Evolutionary conservation across 2,113 vertebrate genomes (phyloP).

Genomic region (Colossoma macropomum): DNA sequence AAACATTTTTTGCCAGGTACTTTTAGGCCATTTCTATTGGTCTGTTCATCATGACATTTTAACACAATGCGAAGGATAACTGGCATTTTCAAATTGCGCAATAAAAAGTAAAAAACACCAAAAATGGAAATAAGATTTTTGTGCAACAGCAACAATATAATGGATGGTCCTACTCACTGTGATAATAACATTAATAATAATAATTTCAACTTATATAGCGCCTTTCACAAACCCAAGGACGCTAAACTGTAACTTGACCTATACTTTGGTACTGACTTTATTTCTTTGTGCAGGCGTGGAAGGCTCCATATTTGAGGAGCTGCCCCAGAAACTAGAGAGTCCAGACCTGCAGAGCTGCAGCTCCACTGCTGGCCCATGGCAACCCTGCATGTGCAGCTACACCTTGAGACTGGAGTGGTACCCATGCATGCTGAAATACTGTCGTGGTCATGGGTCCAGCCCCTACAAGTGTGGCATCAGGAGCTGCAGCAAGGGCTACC

Average conservation of each 20-base stretch:
- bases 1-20: too few species aligned
- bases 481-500: slow-evolving; percentile 95
- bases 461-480: slow-evolving; percentile 97
- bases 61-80: too few species aligned
- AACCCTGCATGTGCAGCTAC: slow-evolving; percentile 88
- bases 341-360: slow-evolving; percentile 79
- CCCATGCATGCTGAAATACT: slow-evolving; percentile 95
- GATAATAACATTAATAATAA: too few species aligned
- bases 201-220: too few species aligned
- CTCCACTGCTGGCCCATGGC: slow-evolving; percentile 80
- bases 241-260: neutral
- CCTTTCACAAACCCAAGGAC: too few species aligned
- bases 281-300: slow-evolving; percentile 80
- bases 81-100: too few species aligned
- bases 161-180: too few species aligned
- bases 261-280: neutral
- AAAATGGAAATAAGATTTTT: too few species aligned
- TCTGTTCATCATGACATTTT: too few species aligned
- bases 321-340: slow-evolving; percentile 75
- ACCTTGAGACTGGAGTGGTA: slow-evolving; percentile 93
- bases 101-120: too few species aligned
- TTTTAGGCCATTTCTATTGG: too few species aligned
- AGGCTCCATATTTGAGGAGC: slow-evolving; percentile 86
- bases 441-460: slow-evolving; percentile 81
- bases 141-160: too few species aligned